These are phyloP conservation scores for Zootoca vivipara DNA, from an alignment of 2,113 vertebrate species.

Conservation along the genomic window DNA sequence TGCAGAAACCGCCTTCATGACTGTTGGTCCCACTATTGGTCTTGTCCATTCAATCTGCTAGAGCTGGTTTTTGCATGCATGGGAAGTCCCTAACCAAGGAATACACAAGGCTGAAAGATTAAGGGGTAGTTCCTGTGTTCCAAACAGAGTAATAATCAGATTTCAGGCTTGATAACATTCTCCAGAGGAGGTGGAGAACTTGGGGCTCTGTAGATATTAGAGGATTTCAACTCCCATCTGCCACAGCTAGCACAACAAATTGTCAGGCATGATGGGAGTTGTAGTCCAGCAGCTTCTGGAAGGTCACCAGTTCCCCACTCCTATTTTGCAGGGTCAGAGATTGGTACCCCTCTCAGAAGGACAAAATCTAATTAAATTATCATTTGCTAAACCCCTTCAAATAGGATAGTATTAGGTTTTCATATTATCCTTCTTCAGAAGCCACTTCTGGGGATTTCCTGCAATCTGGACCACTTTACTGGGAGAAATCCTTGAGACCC, in stretches of 20 bases:
- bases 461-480: background rate
- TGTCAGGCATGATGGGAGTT: no score
- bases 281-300: no score
- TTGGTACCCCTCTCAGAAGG: background rate
- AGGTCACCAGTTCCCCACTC: no score
- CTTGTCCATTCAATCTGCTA: no score
- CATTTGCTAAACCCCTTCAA: background rate
- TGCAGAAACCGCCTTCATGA: background rate
- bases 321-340: no score
- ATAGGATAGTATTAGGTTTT: background rate
- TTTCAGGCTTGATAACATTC: background rate
- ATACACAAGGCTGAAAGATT: background rate
- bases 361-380: background rate
- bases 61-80: no score
- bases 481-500: background rate
- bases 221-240: no score
- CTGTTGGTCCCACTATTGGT: no score
- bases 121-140: background rate
- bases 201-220: no score
- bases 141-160: background rate
- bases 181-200: background rate
- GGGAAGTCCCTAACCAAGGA: no score
- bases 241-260: no score
- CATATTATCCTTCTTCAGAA: background rate
- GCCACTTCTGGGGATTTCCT: background rate